Percentiles rank a stretch among this genome's conserved stretches.
Evolutionary conservation across 2,797 vertebrate species (phyloP).

Genomic region (Myotis findleyi): DNA sequence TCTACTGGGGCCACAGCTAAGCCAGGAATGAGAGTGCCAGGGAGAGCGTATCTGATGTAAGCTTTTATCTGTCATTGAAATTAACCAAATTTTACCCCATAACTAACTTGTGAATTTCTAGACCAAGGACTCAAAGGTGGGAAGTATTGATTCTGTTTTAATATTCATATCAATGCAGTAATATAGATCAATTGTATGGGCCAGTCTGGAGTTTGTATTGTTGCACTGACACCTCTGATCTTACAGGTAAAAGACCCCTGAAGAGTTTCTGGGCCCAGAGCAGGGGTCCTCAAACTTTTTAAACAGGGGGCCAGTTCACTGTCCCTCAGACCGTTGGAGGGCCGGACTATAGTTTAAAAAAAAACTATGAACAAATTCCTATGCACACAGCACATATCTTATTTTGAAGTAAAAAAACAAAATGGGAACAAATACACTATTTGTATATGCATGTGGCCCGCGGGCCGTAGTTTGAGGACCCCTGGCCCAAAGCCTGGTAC

Average conservation of each 20-base stretch:
- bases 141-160: not conserved
- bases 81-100: conserved; percentile 61
- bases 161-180: conserved; percentile 53
- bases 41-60: not conserved
- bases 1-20: not conserved
- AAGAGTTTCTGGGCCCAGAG: not conserved
- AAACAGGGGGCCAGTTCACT: too few relatives aligned
- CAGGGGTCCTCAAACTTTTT: too few relatives aligned
- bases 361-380: too few relatives aligned
- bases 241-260: not conserved
- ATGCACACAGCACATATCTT: too few relatives aligned
- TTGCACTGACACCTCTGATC: not conserved
- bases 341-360: too few relatives aligned
- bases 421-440: too few relatives aligned
- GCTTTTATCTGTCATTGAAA: conserved; percentile 60
- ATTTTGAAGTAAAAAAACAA: too few relatives aligned
- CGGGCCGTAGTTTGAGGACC: too few relatives aligned
- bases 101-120: conserved; percentile 43
- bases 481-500: not conserved
- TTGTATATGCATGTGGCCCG: too few relatives aligned
- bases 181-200: not conserved
- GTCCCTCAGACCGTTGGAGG: too few relatives aligned
- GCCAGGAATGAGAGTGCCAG: not conserved
- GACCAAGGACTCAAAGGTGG: not conserved
- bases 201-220: not conserved